Conservation (phyloP, 2,797 vertebrate genomes). For the Hoplostethus atlanticus region DNA sequence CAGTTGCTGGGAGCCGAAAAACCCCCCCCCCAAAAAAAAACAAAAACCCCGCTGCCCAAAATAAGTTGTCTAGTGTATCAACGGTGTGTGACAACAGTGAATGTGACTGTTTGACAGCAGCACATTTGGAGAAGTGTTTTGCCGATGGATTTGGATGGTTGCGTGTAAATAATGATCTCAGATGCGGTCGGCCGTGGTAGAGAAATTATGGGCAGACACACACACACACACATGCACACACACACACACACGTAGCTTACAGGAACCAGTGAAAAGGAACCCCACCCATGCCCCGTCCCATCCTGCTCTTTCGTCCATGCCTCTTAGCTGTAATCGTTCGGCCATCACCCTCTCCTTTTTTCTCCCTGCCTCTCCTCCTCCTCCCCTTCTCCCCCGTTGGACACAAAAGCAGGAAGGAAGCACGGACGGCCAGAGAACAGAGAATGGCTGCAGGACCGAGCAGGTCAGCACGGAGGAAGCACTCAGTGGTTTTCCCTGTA, state of each 20-base stretch:
- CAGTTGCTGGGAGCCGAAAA: too few relatives aligned
- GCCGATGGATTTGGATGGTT: neutral
- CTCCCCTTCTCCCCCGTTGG: slow-evolving; percentile 25
- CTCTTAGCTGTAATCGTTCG: slow-evolving; percentile 66
- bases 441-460: slow-evolving; percentile 50
- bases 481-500: slow-evolving; percentile 63
- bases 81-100: neutral
- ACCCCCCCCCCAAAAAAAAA: too few relatives aligned
- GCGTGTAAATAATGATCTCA: slow-evolving; percentile 32
- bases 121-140: slow-evolving; percentile 1
- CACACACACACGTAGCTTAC: slow-evolving; percentile 29
- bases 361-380: neutral
- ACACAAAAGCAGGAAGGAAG: slow-evolving; percentile 86
- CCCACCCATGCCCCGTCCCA: slow-evolving; percentile 65
- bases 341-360: slow-evolving; percentile 43
- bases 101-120: slow-evolving; percentile 18
- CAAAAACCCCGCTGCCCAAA: too few relatives aligned
- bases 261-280: slow-evolving; percentile 68
- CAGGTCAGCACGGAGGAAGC: slow-evolving; percentile 65
- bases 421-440: slow-evolving; percentile 43
- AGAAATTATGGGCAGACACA: slow-evolving; percentile 24
- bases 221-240: neutral
- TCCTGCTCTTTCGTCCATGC: slow-evolving; percentile 70
- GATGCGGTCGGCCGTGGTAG: neutral
- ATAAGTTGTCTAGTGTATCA: too few relatives aligned